Evolutionary conservation across 1,140 invertebrate genomes (phyloP).

Genomic region (Meloidogyne exigua): DNA sequence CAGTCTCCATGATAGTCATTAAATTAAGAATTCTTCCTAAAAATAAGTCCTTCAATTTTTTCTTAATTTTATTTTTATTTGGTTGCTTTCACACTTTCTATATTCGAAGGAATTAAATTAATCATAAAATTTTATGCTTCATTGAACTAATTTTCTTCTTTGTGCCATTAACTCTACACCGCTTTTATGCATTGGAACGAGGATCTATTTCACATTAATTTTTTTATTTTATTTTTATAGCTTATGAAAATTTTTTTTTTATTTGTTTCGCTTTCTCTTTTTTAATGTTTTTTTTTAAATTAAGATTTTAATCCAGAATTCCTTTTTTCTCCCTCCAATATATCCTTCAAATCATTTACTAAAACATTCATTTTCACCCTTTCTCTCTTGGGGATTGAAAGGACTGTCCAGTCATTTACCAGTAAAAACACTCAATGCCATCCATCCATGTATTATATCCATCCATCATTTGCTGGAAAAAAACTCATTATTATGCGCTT

Average conservation of each 20-base stretch:
- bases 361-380: not conserved
- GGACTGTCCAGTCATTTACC: not conserved
- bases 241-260: not conserved
- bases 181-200: not conserved
- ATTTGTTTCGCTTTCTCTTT: not conserved
- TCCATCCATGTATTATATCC: slow-evolving; percentile 4
- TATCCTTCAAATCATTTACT: not conserved
- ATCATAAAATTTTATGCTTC: not conserved
- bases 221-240: not conserved
- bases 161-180: not conserved
- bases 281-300: not conserved
- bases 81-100: not conserved
- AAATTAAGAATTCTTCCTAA: not conserved
- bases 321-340: not conserved
- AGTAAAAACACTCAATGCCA: slow-evolving; percentile 1
- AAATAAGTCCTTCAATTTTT: not conserved
- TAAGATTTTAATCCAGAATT: not conserved
- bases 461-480: not conserved
- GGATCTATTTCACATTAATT: not conserved
- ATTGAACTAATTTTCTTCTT: not conserved
- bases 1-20: not conserved
- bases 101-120: not conserved
- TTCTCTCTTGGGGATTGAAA: not conserved
- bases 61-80: not conserved
- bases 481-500: slow-evolving; percentile 5